A percentile compares a stretch with the other conserved stretches of the same genome.
phyloP scores from a whole-genome alignment of 2,888 invertebrate species.

The Autographa gamma region DNA sequence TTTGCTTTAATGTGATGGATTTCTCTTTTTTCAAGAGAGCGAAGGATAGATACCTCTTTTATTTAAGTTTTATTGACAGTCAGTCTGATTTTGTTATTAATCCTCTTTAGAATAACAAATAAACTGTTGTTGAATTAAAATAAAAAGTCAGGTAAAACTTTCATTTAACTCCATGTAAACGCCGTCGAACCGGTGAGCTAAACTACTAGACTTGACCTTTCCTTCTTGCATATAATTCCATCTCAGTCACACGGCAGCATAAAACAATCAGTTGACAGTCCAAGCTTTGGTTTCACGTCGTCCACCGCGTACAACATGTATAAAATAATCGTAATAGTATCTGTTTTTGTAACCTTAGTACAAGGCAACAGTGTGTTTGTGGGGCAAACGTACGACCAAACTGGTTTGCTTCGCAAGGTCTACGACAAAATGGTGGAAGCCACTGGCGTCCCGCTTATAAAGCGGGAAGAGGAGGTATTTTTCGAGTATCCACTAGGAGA shows the following conservation, averaged over 20 bases:
- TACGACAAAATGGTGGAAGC: conserved; percentile 66
- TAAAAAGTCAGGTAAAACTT: conserved; percentile 26
- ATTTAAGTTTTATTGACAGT: neutral
- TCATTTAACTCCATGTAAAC: conserved; percentile 52
- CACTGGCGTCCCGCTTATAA: conserved; percentile 63
- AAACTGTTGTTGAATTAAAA: neutral
- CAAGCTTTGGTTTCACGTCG: conserved; percentile 15
- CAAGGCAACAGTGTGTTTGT: conserved; percentile 67
- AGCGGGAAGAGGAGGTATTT: conserved; percentile 64
- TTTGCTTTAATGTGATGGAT: neutral
- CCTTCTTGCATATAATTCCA: conserved; percentile 43
- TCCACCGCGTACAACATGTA: conserved; percentile 39
- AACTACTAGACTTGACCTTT: conserved; percentile 51
- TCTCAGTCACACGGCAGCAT: conserved; percentile 33
- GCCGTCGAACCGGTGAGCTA: conserved; percentile 27
- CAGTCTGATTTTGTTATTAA: neutral
- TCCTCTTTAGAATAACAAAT: too few species aligned
- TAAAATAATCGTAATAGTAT: conserved; percentile 45
- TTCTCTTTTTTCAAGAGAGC: neutral
- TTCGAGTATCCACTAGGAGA: conserved; percentile 71
- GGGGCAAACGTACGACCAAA: conserved; percentile 69
- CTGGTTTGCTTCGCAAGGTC: conserved; percentile 66
- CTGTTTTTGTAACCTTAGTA: conserved; percentile 26
- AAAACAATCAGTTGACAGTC: conserved; percentile 40
- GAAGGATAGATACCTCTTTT: neutral